These are phyloP conservation scores for Meteorus sp. DNA, from an alignment of 1,140 invertebrate species.

Conservation along the genomic window DNA sequence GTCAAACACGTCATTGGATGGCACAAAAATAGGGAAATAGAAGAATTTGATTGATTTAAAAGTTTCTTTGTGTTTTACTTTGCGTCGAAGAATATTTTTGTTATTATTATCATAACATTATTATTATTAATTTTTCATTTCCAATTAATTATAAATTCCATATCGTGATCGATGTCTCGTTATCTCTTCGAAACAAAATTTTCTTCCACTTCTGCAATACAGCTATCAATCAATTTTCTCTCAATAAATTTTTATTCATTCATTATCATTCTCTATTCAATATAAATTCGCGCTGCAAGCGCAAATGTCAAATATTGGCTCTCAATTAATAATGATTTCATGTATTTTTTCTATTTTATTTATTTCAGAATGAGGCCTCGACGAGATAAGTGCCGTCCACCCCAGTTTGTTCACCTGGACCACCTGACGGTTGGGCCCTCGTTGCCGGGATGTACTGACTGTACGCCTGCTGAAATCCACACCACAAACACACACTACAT, in stretches of 20 bases:
- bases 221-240: constrained; percentile 1
- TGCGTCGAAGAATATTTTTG: constrained; percentile 27
- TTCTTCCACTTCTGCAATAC: constrained; percentile 5
- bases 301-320: neutral
- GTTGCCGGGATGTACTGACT: constrained; percentile 82
- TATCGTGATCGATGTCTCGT: neutral
- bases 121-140: constrained; percentile 10
- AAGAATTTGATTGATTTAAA: constrained; percentile 58
- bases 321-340: constrained; percentile 5
- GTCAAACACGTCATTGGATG: constrained; percentile 31
- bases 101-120: neutral
- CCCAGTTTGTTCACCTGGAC: constrained; percentile 75
- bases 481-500: constrained; percentile 61
- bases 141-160: no score
- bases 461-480: constrained; percentile 72
- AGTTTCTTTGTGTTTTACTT: constrained; percentile 13
- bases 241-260: constrained; percentile 20
- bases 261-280: constrained; percentile 18
- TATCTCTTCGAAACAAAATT: constrained; percentile 26
- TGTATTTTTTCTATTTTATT: neutral
- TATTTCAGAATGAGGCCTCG: constrained; percentile 75
- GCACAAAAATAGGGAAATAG: constrained; percentile 59
- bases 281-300: constrained; percentile 11
- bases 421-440: constrained; percentile 62
- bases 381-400: constrained; percentile 82